phyloP scores from a whole-genome alignment of 2,888 invertebrate genomes.

The Alsophila aescularia region DNA sequence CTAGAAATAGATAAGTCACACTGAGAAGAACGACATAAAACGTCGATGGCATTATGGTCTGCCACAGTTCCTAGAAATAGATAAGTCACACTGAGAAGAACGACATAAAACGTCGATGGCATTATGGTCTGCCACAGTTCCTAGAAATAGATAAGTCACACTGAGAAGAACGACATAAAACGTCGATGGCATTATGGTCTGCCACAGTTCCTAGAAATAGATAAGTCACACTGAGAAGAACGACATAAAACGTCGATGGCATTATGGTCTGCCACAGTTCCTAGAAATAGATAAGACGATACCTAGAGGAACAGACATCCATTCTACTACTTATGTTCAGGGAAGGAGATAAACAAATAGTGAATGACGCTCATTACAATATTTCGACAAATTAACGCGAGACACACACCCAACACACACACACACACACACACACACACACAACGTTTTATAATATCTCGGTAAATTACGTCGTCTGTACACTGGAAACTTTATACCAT shows the following conservation, averaged over 20 bases:
- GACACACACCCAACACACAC: too few relatives aligned
- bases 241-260: background rate
- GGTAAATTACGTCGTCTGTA: too few relatives aligned
- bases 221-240: slow-evolving; percentile 6
- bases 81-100: too few relatives aligned
- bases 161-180: background rate
- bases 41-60: too few relatives aligned
- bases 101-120: too few relatives aligned
- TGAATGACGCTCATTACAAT: background rate
- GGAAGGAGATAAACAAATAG: background rate
- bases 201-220: slow-evolving; percentile 6
- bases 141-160: too few relatives aligned
- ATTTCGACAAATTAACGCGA: background rate
- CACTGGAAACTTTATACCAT: too few relatives aligned
- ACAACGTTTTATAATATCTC: too few relatives aligned
- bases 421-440: background rate
- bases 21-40: too few relatives aligned
- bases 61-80: too few relatives aligned
- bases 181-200: background rate
- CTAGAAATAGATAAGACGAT: slow-evolving; percentile 5
- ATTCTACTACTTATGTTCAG: background rate
- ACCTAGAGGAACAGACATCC: background rate
- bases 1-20: too few relatives aligned
- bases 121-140: too few relatives aligned
- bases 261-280: background rate